Evolutionary conservation across 2,888 invertebrate genomes (phyloP), one percentile per base, ranked within the genome.

Genomic region (Lasioglossum malachurum): DNA sequence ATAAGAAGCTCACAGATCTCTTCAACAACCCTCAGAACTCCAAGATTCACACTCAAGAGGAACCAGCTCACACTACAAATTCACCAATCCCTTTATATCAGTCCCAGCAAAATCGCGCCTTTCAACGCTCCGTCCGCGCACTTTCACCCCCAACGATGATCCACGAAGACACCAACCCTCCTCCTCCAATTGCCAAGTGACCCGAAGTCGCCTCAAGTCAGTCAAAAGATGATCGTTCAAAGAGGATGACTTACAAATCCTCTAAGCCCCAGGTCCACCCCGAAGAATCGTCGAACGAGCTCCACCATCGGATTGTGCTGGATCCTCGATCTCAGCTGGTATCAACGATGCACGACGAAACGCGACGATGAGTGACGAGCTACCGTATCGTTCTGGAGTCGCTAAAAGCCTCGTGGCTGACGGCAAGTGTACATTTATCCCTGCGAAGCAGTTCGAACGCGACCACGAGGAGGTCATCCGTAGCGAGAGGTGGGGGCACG

Each of bases 371-470:
- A 81, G 75, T 75, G 83, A 88, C 89, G 91, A 88, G 83, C 74
- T 67, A 71, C 73, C 41, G 89, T 89, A 81, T 78, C 87, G 91
- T 91, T 90, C 87, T 89, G 89, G 84, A 86, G 91, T 82, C 82
- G 94, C 94, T 95, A 95, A 94, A 94, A 94, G 94, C 93, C 93
- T 91, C 92, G 93, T 92, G 91, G 91, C 60, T 84, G 91, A 90
- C 91, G 89, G 92, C 88, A 93, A 94, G 94, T 94, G 94, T 93
- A 94, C 94, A 94, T 95, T 95, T 95, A 95, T 95, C 94, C 95
- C 92, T 94, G 92, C 93, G 92, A 92, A 86, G 91, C 89, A 92
- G 92, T 94, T 94, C 93, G 93, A 94, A 94, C 93, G 81, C 89
- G 92, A 93, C 93, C 93, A 94, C 89, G 73, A 91, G 94, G 95